Base-by-base conservation (phyloP, 2,888 invertebrate genomes). In the Anagyrus pseudococci region DNA sequence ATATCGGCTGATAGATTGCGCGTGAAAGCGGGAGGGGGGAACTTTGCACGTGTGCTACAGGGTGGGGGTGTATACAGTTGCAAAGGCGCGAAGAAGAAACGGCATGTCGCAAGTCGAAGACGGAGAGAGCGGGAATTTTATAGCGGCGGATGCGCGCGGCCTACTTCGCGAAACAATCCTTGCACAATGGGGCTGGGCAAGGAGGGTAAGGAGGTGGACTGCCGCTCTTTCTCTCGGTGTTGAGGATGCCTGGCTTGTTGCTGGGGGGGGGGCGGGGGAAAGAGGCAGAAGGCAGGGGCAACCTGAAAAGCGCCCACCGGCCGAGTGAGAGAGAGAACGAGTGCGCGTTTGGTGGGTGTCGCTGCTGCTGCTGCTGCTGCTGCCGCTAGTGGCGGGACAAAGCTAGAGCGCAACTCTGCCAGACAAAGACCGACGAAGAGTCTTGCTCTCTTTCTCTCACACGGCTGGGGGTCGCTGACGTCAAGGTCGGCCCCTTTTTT, bases 101-200 rank as follows among this genome's bases (percentile, higher is more conserved):
- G n/a, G 8, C 6, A 2, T 17, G 49, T 8, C 19, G 15, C 7
- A 7, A 29, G 8, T 6, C 19, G 7, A 43, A 43, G 52, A 13
- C 33, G 47, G 40, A 43, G 54, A 37, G 55, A 52, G 56, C 44
- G 58, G 46, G 61, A 58, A 56, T 41, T 43, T 25, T 54, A 56
- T 56, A 55, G 56, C 26, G 62, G 60, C 37, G 50, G 50, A 57
- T 43, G 61, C 43, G 71, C 69, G 73, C 72, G 76, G 75, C 77
- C 77, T 77, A 77, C 71, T 76, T 77, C 63, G 69, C 70, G 70
- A 72, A 71, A 75, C 73, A 76, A 73, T 75, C 62, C 58, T 49
- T 71, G 71, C 68, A 10, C 43, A 46, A 23, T 22, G 44, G 6
- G 7, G 26, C n/a, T 23, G 33, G 25, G 7, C 43, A 7, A 29